phyloP scores from a whole-genome alignment of 1,140 invertebrate genomes.

The Ylistrum balloti region DNA sequence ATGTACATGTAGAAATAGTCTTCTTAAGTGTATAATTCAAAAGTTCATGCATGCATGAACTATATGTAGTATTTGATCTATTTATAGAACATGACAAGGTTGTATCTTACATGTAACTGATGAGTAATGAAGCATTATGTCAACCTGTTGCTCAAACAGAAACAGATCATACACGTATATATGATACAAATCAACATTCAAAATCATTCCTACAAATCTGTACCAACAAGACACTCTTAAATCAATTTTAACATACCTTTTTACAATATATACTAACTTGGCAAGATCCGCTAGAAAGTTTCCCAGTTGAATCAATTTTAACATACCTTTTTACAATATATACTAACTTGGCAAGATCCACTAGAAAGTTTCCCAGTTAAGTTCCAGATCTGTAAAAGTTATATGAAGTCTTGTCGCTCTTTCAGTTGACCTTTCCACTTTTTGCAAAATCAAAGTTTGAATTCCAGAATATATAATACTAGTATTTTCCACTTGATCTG shows the following conservation, averaged over 20 bases:
- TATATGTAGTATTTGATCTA: neutral
- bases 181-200: neutral
- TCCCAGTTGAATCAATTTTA: neutral
- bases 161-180: neutral
- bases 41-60: neutral
- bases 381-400: neutral
- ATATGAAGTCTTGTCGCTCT: neutral
- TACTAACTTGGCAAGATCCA: slow-evolving; percentile 24
- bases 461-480: slow-evolving; percentile 17
- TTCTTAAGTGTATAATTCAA: neutral
- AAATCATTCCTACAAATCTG: neutral
- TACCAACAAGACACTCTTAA: neutral
- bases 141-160: neutral
- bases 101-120: neutral
- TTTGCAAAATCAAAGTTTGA: neutral
- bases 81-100: neutral
- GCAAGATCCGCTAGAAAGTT: neutral
- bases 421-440: neutral
- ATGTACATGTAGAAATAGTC: neutral
- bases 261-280: slow-evolving; percentile 6
- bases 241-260: neutral
- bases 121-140: neutral
- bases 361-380: neutral
- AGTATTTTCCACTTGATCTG: neutral
- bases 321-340: neutral